A percentile compares a stretch with the other conserved stretches of the same genome.
Conservation (phyloP, 1,140 invertebrate genomes). For the Drosophila sucinea region DNA sequence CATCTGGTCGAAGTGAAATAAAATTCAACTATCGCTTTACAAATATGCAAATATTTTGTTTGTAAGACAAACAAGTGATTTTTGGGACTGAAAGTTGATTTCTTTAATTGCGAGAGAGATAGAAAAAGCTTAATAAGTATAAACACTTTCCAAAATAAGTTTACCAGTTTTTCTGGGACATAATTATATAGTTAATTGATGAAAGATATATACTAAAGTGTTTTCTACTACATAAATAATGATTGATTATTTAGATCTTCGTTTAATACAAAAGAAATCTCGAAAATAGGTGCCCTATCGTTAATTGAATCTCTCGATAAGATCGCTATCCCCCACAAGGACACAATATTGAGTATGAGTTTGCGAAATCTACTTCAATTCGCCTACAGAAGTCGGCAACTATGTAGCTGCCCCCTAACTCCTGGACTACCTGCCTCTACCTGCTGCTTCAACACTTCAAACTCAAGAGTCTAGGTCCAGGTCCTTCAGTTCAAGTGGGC, state of each 20-base stretch:
- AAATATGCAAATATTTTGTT: slow-evolving; percentile 47
- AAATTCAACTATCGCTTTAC: background rate
- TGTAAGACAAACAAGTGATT: too few species aligned
- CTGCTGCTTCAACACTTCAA: slow-evolving; percentile 64
- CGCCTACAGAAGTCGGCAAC: slow-evolving; percentile 25
- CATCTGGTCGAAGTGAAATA: slow-evolving; percentile 42
- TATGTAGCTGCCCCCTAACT: background rate
- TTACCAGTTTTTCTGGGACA: too few species aligned
- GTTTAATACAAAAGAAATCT: too few species aligned
- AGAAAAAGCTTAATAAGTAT: too few species aligned
- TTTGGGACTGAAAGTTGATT: too few species aligned
- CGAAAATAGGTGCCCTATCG: background rate
- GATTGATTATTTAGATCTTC: too few species aligned
- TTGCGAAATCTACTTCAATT: slow-evolving; percentile 43
- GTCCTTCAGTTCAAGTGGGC: slow-evolving; percentile 75
- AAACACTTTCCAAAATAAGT: too few species aligned
- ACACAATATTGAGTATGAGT: slow-evolving; percentile 42
- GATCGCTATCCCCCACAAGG: slow-evolving; percentile 20
- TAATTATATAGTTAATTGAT: too few species aligned
- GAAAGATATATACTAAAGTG: too few species aligned
- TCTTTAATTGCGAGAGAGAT: too few species aligned
- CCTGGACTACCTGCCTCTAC: slow-evolving; percentile 44
- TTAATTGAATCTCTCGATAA: slow-evolving; percentile 18
- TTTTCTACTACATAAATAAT: too few species aligned
- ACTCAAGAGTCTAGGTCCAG: slow-evolving; percentile 59